Evolutionary conservation across 2,888 invertebrate genomes (phyloP).

Genomic region (Phyllotreta striolata): DNA sequence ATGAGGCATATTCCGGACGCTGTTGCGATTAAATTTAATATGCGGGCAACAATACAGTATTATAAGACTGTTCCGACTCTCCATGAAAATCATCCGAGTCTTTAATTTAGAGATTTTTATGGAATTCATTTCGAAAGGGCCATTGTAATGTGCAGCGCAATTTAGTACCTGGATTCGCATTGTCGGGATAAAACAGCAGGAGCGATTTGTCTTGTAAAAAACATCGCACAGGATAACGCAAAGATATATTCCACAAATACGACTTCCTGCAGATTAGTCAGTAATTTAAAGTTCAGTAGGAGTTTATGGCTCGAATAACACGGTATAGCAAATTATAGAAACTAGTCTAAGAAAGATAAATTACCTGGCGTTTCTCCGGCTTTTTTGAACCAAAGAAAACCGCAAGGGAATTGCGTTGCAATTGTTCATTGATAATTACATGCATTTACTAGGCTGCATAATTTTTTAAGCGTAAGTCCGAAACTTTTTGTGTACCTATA

Average conservation of each 20-base stretch:
- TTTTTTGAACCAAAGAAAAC: too few relatives aligned
- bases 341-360: not conserved
- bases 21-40: too few relatives aligned
- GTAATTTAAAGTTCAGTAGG: slow-evolving; percentile 11
- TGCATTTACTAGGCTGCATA: too few relatives aligned
- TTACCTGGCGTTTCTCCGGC: not conserved
- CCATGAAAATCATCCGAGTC: too few relatives aligned
- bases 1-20: too few relatives aligned
- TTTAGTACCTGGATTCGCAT: slow-evolving; percentile 11
- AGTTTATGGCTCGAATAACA: slow-evolving; percentile 2
- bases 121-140: slow-evolving; percentile 3
- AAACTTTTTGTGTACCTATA: too few relatives aligned
- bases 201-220: slow-evolving; percentile 13
- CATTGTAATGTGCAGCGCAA: not conserved
- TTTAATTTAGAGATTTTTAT: too few relatives aligned
- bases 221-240: slow-evolving; percentile 6
- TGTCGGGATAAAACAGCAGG: slow-evolving; percentile 1
- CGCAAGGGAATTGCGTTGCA: not conserved
- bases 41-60: too few relatives aligned
- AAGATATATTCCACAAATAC: slow-evolving; percentile 7
- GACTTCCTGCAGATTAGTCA: slow-evolving; percentile 8
- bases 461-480: too few relatives aligned
- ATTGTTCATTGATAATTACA: not conserved
- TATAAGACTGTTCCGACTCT: too few relatives aligned
- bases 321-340: slow-evolving; percentile 9